phyloP scores from a whole-genome alignment of 2,113 vertebrate genomes.

The Herpailurus yagouaroundi region DNA sequence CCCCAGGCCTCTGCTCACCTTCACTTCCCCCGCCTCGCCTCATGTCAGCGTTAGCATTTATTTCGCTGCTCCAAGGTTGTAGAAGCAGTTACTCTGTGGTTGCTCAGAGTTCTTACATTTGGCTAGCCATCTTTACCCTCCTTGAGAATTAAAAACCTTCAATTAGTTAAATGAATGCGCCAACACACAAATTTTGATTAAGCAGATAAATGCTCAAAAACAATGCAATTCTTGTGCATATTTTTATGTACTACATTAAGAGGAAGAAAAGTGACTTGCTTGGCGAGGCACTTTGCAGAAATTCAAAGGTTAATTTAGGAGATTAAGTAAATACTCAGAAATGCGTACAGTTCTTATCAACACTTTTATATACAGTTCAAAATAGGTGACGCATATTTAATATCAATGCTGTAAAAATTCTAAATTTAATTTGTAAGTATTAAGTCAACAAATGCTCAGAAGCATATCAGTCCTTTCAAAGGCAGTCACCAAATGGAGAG shows the following conservation, averaged over 20 bases:
- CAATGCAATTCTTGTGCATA: constrained; percentile 29
- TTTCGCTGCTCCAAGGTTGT: background rate
- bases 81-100: background rate
- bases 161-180: constrained; percentile 35
- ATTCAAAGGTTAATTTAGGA: constrained; percentile 67
- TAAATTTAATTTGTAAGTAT: constrained; percentile 53
- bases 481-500: background rate
- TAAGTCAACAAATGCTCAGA: constrained; percentile 37
- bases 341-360: constrained; percentile 46
- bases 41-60: background rate
- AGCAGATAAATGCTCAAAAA: constrained; percentile 48
- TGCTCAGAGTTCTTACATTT: background rate
- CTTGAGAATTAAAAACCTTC: constrained; percentile 12
- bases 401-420: constrained; percentile 37
- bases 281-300: constrained; percentile 56
- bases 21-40: background rate
- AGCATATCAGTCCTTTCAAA: background rate
- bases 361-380: constrained; percentile 49
- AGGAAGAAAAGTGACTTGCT: constrained; percentile 42
- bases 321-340: constrained; percentile 54
- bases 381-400: constrained; percentile 48
- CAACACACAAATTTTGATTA: constrained; percentile 20
- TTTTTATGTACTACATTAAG: constrained; percentile 12
- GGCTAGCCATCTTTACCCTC: constrained; percentile 11
- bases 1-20: background rate